Evolutionary conservation across 2,797 vertebrate species (phyloP).

Genomic region (Paguma larvata): DNA sequence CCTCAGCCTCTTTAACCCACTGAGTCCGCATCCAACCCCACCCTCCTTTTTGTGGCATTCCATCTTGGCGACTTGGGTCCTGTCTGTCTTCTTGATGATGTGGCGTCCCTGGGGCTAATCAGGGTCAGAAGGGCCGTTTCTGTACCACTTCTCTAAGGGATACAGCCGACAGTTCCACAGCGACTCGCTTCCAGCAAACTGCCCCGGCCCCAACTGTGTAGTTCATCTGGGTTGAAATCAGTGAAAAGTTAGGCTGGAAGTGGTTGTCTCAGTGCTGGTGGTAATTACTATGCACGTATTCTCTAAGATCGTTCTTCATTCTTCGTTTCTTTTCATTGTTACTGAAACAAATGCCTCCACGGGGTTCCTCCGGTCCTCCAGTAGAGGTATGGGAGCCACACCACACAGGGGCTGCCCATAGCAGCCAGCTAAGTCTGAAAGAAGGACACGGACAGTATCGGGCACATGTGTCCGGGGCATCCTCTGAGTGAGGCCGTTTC

Average conservation of each 20-base stretch:
- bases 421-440: neutral
- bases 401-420: neutral
- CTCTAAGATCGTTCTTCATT: neutral
- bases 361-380: neutral
- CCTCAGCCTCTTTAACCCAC: neutral
- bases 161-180: neutral
- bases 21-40: neutral
- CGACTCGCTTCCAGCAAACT: neutral
- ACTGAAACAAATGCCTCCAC: neutral
- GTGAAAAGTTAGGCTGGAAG: neutral
- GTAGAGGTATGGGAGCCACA: neutral
- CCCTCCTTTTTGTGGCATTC: neutral
- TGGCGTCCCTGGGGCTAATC: neutral
- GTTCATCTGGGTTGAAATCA: neutral
- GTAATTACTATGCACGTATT: neutral
- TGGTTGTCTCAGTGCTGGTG: neutral
- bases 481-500: no score
- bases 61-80: neutral
- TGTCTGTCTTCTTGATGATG: neutral
- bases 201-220: neutral
- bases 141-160: neutral
- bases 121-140: neutral
- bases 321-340: neutral
- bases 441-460: neutral
- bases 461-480: neutral